Conservation (phyloP, 2,888 invertebrate genomes). For the Callosobruchus maculatus region DNA sequence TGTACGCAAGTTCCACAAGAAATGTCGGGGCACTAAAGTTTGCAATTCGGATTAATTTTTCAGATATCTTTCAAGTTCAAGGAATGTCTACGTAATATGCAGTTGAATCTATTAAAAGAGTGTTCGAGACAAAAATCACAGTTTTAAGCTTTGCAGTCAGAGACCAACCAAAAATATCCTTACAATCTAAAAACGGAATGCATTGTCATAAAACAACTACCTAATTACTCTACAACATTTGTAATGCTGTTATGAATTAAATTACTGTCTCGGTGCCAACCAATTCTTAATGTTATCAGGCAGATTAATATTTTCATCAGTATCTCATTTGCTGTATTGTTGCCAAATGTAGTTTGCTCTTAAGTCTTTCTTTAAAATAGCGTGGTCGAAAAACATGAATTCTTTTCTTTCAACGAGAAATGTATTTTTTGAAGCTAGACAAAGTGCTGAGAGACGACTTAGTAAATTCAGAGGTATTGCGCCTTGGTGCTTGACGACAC, state of each 20-base stretch:
- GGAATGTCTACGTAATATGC: too few species aligned
- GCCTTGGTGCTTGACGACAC: not conserved
- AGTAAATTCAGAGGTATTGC: not conserved
- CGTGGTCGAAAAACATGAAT: too few species aligned
- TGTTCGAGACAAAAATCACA: too few species aligned
- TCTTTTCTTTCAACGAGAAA: not conserved
- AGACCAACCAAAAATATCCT: not conserved
- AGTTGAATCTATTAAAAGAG: too few species aligned
- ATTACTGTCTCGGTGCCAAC: not conserved
- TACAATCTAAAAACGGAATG: not conserved
- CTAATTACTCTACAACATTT: not conserved
- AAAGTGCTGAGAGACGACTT: not conserved
- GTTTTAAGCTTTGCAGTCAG: too few species aligned
- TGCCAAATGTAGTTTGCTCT: not conserved
- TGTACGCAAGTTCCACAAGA: too few species aligned
- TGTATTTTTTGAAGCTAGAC: not conserved
- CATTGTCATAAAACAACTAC: not conserved
- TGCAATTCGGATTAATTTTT: too few species aligned
- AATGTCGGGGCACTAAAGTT: too few species aligned
- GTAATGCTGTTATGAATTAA: not conserved
- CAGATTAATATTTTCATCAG: not conserved
- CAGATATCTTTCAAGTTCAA: too few species aligned
- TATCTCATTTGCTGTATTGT: not conserved
- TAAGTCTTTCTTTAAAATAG: not conserved
- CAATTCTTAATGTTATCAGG: not conserved